Percentiles rank a stretch among this genome's conserved stretches.
phyloP scores from a whole-genome alignment of 2,888 invertebrate species.

The Salpingus planirostris region DNA sequence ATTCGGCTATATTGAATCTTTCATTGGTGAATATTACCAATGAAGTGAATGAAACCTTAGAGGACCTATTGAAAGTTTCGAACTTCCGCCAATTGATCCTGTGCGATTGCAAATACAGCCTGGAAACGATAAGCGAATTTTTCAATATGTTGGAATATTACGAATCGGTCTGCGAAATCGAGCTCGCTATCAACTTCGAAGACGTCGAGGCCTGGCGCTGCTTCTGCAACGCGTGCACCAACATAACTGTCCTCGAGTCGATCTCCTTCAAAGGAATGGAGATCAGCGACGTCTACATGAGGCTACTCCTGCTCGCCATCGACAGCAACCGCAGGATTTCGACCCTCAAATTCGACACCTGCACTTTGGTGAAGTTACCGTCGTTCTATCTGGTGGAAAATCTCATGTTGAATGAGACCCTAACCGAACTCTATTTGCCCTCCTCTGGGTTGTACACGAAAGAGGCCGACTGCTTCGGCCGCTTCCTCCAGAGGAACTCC shows the following conservation, averaged over 20 bases:
- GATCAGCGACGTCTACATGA: slow-evolving; percentile 31
- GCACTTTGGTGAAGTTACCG: slow-evolving; percentile 29
- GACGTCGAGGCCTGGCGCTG: slow-evolving; percentile 32
- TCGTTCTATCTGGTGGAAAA: slow-evolving; percentile 35
- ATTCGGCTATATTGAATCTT: slow-evolving; percentile 33
- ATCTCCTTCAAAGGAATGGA: slow-evolving; percentile 31
- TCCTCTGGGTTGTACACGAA: slow-evolving; percentile 35
- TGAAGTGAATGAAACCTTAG: slow-evolving; percentile 36
- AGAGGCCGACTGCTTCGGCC: slow-evolving; percentile 34
- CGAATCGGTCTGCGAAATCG: slow-evolving; percentile 31
- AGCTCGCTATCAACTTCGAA: slow-evolving; percentile 30
- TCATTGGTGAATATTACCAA: slow-evolving; percentile 29
- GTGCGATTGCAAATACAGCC: slow-evolving; percentile 31
- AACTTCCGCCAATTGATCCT: slow-evolving; percentile 33
- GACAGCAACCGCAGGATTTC: slow-evolving; percentile 29
- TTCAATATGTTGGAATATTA: slow-evolving; percentile 36
- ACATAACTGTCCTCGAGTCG: slow-evolving; percentile 27
- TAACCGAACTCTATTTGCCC: slow-evolving; percentile 34
- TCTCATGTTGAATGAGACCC: slow-evolving; percentile 28
- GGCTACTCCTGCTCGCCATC: slow-evolving; percentile 27
- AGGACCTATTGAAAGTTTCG: slow-evolving; percentile 33
- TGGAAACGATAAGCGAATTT: slow-evolving; percentile 33
- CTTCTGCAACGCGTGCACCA: slow-evolving; percentile 30
- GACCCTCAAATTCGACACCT: slow-evolving; percentile 33
- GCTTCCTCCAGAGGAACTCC: slow-evolving; percentile 29